Evolutionary conservation across 2,888 invertebrate genomes (phyloP).

Genomic region (Syrphus vitripennis): DNA sequence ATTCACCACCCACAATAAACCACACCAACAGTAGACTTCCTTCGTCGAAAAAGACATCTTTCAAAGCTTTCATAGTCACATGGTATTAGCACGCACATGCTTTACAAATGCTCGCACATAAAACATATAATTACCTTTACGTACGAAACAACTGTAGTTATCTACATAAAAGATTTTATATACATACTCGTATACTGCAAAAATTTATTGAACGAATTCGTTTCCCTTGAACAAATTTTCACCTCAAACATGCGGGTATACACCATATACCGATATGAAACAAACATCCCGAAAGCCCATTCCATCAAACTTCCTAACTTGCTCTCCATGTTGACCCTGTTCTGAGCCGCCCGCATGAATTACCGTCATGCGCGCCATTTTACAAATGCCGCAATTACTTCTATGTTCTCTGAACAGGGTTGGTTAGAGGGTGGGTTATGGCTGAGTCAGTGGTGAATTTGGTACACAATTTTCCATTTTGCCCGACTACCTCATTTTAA

Average conservation of each 20-base stretch:
- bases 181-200: neutral
- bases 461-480: conserved; percentile 1
- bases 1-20: neutral
- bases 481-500: neutral
- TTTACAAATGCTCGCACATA: neutral
- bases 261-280: neutral
- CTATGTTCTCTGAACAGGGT: conserved; percentile 33
- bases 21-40: neutral
- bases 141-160: neutral
- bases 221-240: conserved; percentile 48
- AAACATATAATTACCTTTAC: conserved; percentile 4
- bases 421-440: neutral
- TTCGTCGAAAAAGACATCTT: neutral
- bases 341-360: conserved; percentile 47
- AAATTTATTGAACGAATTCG: conserved; percentile 49
- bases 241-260: conserved; percentile 57
- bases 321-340: conserved; percentile 1
- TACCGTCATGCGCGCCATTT: conserved; percentile 63
- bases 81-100: conserved; percentile 64
- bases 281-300: conserved; percentile 4
- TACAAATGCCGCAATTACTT: conserved; percentile 66
- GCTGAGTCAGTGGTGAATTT: conserved; percentile 45
- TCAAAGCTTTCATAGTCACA: conserved; percentile 48
- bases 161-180: neutral
- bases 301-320: neutral